phyloP scores from a whole-genome alignment of 2,797 vertebrate genomes.

The Hybognathus amarus region DNA sequence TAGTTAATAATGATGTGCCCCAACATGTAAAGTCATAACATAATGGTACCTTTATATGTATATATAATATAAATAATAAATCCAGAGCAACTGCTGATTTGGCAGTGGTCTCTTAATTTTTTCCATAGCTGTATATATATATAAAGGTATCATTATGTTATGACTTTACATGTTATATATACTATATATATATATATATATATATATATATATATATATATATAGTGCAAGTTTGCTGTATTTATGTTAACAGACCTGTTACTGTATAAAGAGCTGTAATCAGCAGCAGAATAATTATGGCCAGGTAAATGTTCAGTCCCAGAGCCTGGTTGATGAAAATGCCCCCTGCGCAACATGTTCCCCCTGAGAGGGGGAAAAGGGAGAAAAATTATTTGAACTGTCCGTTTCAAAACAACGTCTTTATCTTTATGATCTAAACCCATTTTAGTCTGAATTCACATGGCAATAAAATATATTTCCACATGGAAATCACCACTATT shows the following conservation, averaged over 20 bases:
- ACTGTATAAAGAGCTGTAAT: conserved; percentile 92
- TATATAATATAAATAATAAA: no score
- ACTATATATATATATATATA: no score
- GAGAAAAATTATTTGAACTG: neutral
- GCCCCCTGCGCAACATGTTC: conserved; percentile 94
- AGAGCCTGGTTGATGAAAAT: conserved; percentile 92
- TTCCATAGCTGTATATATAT: no score
- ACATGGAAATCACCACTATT: neutral
- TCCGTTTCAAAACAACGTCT: neutral
- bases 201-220: no score
- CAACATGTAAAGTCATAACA: no score
- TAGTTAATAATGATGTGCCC: no score
- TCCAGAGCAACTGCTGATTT: no score
- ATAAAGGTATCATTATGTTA: no score
- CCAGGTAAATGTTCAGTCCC: conserved; percentile 88
- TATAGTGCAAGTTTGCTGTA: neutral
- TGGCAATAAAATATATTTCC: conserved; percentile 8
- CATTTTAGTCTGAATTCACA: neutral
- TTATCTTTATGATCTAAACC: neutral
- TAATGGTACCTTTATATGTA: no score
- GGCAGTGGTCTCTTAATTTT: no score
- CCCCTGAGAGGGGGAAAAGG: conserved; percentile 72
- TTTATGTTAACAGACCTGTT: conserved; percentile 80
- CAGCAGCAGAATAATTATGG: conserved; percentile 82
- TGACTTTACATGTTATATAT: no score